phyloP scores from a whole-genome alignment of 2,113 vertebrate species.

The Cyanocitta stelleri region DNA sequence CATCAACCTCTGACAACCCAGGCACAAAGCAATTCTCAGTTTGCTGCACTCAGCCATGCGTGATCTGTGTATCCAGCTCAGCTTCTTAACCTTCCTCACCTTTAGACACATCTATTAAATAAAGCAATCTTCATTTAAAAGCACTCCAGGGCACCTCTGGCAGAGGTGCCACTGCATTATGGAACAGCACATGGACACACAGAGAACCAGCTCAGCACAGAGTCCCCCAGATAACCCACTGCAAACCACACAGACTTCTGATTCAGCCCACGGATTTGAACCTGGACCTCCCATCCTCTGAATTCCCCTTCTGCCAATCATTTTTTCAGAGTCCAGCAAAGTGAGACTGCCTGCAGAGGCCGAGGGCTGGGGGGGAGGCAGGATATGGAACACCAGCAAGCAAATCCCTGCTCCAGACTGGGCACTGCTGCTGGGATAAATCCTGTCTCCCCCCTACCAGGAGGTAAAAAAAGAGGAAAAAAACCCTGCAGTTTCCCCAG shows the following conservation, averaged over 20 bases:
- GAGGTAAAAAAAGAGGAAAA: background rate
- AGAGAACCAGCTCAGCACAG: background rate
- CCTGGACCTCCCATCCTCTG: background rate
- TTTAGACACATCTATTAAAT: background rate
- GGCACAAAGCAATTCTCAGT: background rate
- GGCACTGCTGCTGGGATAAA: background rate
- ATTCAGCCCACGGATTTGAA: background rate
- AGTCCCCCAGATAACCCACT: background rate
- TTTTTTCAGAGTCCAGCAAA: background rate
- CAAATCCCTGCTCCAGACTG: slow-evolving; percentile 37
- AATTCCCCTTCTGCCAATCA: background rate
- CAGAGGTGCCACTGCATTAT: background rate
- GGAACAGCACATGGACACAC: background rate
- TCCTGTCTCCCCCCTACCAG: background rate
- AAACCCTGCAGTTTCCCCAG: background rate
- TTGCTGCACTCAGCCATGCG: background rate
- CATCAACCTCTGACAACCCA: background rate
- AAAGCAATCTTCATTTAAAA: background rate
- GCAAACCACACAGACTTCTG: background rate
- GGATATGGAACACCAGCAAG: slow-evolving; percentile 31
- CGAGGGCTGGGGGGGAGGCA: background rate
- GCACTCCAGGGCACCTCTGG: background rate
- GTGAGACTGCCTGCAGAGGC: background rate
- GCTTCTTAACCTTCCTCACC: background rate
- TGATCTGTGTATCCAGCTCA: background rate